Evolutionary conservation across 2,797 vertebrate genomes (phyloP), one percentile per base, ranked within the genome.

Genomic region (Botia kubotai): DNA sequence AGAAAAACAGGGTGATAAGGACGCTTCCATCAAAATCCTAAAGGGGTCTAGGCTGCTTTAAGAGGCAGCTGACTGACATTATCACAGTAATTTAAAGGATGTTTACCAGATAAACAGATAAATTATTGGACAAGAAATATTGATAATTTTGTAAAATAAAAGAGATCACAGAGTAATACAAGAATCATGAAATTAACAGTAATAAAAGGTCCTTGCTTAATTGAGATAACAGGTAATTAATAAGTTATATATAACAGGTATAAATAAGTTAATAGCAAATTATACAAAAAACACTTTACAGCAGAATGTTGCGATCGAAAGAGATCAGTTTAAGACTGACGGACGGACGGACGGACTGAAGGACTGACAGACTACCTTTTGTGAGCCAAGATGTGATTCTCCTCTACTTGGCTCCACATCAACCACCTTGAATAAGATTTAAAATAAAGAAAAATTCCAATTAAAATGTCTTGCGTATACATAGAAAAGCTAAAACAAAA

Each of bases 361-460:
- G 16, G 13, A 14, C 29, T 36, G 6, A 4, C 17, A 14, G 62
- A 36, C 12, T 70, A 94, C 93, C 90, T 82, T 52, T 13, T 82
- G 87, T 14, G 71, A 80, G 69, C 81, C 90, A n/a, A 72, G 75
- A 67, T 72, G 72, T 43, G 63, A n/a, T 0, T 89, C 89, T 50
- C 39, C 80, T 80, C 80, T 83, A 79, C 55, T 84, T 70, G 29
- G 14, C 76, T 89, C 86, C 62, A 75, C 23, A 1, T 91, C 88
- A 21, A 46, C 21, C 88, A 94, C 81, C 93, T 94, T 0, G 21
- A 72, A 5, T 66, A 13, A 79, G 63, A 83, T 21, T 0, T 12
- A 1, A 58, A 3, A 33, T 33, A 33, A 23, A 26, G 19, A 10
- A 2, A 52, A 78, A 23, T 33, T 1, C 43, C 10, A 46, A 1